Evolutionary conservation across 2,888 invertebrate genomes (phyloP).

Genomic region (Thelaira solivaga): DNA sequence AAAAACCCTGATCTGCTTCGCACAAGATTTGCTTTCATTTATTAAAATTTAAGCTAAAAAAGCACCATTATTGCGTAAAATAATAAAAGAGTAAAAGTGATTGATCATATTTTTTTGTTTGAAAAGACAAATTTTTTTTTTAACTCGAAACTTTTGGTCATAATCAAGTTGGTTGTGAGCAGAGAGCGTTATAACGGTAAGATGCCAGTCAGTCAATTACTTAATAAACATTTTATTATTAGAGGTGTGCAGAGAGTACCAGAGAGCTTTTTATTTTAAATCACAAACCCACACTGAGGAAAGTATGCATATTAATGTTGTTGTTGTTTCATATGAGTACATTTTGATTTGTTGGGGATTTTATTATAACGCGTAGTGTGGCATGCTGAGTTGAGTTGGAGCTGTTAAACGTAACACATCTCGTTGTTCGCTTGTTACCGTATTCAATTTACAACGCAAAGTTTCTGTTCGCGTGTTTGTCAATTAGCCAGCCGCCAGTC

Average conservation of each 20-base stretch:
- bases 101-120: not conserved
- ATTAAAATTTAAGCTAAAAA: too few relatives aligned
- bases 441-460: conserved; percentile 46
- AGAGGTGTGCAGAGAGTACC: not conserved
- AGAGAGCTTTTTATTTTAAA: conserved; percentile 10
- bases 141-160: not conserved
- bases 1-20: too few relatives aligned
- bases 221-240: conserved; percentile 12
- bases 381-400: conserved; percentile 61
- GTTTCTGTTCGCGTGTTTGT: conserved; percentile 53
- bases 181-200: conserved; percentile 34
- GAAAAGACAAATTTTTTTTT: not conserved
- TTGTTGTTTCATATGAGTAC: not conserved
- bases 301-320: not conserved
- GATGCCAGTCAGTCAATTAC: conserved; percentile 16
- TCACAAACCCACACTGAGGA: not conserved
- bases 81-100: conserved; percentile 1
- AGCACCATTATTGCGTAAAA: too few relatives aligned
- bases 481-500: conserved; percentile 9
- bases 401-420: conserved; percentile 59
- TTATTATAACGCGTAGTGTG: conserved; percentile 27
- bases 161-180: not conserved
- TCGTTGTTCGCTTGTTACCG: conserved; percentile 51
- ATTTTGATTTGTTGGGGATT: conserved; percentile 43
- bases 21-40: too few relatives aligned